Percentiles rank a stretch among this genome's conserved stretches.
Conservation (phyloP, 1,140 invertebrate species). For the Lepidurus couesii region DNA sequence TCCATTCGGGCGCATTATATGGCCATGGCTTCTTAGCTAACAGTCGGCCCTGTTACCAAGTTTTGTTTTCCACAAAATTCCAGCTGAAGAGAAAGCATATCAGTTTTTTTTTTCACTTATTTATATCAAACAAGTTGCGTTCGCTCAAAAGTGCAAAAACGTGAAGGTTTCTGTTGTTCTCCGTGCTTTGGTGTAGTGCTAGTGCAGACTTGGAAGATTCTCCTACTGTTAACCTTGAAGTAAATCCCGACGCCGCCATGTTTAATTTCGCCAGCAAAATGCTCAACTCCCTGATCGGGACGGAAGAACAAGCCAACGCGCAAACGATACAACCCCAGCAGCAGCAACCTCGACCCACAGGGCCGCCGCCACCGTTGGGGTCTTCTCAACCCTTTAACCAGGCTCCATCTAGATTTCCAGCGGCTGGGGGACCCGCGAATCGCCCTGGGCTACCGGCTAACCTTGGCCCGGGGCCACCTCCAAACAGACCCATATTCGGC, state of each 20-base stretch:
- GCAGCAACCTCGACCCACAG: conserved; percentile 23
- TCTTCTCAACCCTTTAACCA: conserved; percentile 36
- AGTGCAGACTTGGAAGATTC: neutral
- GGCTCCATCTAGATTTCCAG: conserved; percentile 23
- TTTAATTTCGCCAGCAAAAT: conserved; percentile 48
- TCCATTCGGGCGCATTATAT: neutral
- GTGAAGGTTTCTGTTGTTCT: neutral
- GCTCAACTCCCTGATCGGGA: conserved; percentile 47
- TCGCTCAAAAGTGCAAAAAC: neutral
- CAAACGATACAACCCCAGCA: conserved; percentile 33
- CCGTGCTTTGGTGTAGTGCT: neutral
- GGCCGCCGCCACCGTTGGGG: conserved; percentile 34
- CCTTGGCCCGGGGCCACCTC: conserved; percentile 24
- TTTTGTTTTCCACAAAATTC: neutral
- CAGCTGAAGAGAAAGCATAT: neutral
- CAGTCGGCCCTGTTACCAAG: neutral
- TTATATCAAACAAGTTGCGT: neutral
- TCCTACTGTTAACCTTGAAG: neutral
- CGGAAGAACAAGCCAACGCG: conserved; percentile 39
- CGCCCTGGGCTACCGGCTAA: conserved; percentile 28
- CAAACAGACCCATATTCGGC: conserved; percentile 7
- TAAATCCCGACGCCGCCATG: conserved; percentile 39
- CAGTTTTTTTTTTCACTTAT: neutral
- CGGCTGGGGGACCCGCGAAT: conserved; percentile 16
- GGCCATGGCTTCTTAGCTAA: conserved; percentile 14